Conservation (phyloP, 2,888 invertebrate genomes). For the Cerastis rubricosa region DNA sequence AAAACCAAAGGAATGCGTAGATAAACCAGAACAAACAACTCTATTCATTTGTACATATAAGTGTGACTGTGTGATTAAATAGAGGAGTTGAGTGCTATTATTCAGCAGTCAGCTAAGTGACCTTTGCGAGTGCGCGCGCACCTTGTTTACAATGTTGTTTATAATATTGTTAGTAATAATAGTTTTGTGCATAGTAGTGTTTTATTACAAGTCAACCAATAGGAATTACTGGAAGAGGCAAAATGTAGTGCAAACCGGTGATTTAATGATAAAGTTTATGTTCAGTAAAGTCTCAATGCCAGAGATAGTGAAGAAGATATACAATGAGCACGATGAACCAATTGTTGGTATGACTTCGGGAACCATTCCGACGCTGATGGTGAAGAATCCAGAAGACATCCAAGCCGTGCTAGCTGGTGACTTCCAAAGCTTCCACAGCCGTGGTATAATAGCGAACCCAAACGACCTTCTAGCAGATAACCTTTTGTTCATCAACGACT, state of each 20-base stretch:
- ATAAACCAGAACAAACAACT: conserved; percentile 15
- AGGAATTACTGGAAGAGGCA: conserved; percentile 79
- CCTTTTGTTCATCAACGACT: conserved; percentile 78
- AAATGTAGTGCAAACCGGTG: conserved; percentile 73
- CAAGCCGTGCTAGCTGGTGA: conserved; percentile 77
- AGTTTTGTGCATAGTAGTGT: conserved; percentile 63
- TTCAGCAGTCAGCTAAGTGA: conserved; percentile 32
- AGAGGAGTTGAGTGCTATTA: not conserved
- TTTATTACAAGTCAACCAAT: conserved; percentile 51
- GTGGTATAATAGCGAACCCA: conserved; percentile 75
- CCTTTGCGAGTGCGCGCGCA: conserved; percentile 19
- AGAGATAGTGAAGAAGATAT: conserved; percentile 76
- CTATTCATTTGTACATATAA: not conserved
- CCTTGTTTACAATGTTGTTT: conserved; percentile 52
- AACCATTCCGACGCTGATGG: conserved; percentile 71
- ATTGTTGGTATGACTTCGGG: conserved; percentile 76
- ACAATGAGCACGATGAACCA: conserved; percentile 71
- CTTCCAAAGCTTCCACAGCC: conserved; percentile 78
- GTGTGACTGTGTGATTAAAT: conserved; percentile 16
- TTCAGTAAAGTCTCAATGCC: conserved; percentile 74
- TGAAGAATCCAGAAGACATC: conserved; percentile 78
- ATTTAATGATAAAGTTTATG: conserved; percentile 73
- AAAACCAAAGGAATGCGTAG: not conserved
- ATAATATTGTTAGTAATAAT: conserved; percentile 57
- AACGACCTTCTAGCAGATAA: conserved; percentile 79